Evolutionary conservation across 2,113 vertebrate genomes (phyloP).

Genomic region (Macroglossus sobrinus): DNA sequence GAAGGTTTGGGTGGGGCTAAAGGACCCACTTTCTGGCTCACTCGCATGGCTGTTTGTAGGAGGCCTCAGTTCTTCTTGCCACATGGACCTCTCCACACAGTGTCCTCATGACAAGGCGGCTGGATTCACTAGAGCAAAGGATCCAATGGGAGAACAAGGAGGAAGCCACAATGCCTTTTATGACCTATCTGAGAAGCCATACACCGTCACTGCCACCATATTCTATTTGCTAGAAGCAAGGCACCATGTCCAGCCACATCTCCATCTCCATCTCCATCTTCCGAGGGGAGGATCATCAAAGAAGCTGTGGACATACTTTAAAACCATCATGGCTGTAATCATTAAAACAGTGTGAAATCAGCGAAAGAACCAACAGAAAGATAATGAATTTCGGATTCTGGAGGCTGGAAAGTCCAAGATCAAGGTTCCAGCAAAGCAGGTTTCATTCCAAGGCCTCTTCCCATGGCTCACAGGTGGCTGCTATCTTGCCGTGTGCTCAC

Average conservation of each 20-base stretch:
- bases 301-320: background rate
- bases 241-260: background rate
- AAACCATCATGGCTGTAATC: background rate
- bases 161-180: background rate
- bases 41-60: background rate
- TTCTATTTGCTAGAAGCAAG: background rate
- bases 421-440: background rate
- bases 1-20: background rate
- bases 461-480: background rate
- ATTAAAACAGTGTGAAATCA: background rate
- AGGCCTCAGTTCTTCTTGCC: background rate
- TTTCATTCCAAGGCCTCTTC: background rate
- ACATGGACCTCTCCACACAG: background rate
- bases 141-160: background rate
- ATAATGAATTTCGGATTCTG: no score
- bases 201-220: background rate
- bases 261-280: background rate
- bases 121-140: background rate
- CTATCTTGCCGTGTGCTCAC: no score
- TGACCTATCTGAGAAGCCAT: background rate
- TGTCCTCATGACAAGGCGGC: background rate
- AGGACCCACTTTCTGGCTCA: background rate
- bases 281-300: background rate
- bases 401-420: background rate
- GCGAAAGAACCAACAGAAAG: background rate